Percentiles rank a stretch among this genome's conserved stretches.
Evolutionary conservation across 2,888 invertebrate species (phyloP).

Genomic region (Cantharis nigra): DNA sequence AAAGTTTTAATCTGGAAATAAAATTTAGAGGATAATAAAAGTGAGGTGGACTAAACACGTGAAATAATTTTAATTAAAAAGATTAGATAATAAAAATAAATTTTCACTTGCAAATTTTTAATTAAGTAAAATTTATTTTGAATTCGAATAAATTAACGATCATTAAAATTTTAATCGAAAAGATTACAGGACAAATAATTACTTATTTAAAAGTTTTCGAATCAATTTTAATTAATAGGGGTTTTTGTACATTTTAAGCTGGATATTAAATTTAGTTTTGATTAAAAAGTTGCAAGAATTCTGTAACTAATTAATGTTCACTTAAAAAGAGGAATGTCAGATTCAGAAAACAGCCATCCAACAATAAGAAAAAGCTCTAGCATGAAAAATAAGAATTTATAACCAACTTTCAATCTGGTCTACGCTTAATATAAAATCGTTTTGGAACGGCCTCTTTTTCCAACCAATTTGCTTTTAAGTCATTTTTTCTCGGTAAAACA

Average conservation of each 20-base stretch:
- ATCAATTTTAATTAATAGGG: neutral
- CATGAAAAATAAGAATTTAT: conserved; percentile 8
- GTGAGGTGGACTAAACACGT: neutral
- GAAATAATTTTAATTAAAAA: neutral
- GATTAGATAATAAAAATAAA: neutral
- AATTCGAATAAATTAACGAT: neutral
- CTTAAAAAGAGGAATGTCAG: conserved; percentile 1
- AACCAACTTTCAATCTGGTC: conserved; percentile 4
- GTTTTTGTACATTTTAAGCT: neutral
- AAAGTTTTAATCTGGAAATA: neutral
- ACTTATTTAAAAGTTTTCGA: neutral
- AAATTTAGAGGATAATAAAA: neutral
- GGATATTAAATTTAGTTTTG: neutral
- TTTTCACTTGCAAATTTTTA: neutral
- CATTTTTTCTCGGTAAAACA: neutral
- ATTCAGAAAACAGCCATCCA: neutral
- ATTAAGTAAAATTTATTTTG: neutral
- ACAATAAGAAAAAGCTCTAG: neutral
- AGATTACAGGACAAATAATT: neutral
- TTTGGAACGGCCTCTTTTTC: neutral
- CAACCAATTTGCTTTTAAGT: conserved; percentile 6
- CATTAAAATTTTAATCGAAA: neutral
- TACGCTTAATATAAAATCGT: conserved; percentile 5
- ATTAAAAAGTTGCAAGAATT: neutral
- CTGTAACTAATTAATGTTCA: neutral